Evolutionary conservation across 1,140 invertebrate species (phyloP).

Genomic region (Trinorchestia longiramus): DNA sequence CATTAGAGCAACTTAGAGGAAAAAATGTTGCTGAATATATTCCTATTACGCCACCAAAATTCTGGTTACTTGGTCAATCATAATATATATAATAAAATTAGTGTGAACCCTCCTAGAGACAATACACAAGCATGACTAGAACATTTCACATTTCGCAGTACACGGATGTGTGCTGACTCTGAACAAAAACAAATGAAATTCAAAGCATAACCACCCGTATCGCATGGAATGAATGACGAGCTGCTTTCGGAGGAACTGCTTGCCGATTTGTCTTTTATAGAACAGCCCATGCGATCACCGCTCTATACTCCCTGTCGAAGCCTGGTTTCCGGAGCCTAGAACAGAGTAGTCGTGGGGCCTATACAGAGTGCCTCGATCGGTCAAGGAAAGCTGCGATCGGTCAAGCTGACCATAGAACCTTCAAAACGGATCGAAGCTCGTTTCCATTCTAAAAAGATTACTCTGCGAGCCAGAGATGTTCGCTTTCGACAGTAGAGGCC

Average conservation of each 20-base stretch:
- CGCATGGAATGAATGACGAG: no score
- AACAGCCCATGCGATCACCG: background rate
- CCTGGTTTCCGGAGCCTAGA: background rate
- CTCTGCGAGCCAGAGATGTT: background rate
- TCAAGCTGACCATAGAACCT: background rate
- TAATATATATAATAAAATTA: no score
- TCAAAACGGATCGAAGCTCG: background rate
- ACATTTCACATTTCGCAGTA: no score
- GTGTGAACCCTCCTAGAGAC: no score
- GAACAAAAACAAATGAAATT: no score
- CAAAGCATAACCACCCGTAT: no score
- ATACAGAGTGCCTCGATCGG: background rate
- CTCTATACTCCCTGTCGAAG: background rate
- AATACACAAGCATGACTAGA: no score
- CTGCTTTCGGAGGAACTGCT: background rate
- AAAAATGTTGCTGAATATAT: no score
- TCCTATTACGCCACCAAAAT: no score
- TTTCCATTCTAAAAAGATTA: background rate
- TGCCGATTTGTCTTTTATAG: background rate
- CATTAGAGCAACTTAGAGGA: no score
- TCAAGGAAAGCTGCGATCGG: background rate
- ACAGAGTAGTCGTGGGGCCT: background rate
- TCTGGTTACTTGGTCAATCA: no score
- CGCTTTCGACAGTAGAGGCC: background rate
- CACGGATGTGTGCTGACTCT: no score